These are phyloP conservation scores for Drosophila rellima DNA, from an alignment of 2,888 invertebrate genomes.

Conservation along the genomic window DNA sequence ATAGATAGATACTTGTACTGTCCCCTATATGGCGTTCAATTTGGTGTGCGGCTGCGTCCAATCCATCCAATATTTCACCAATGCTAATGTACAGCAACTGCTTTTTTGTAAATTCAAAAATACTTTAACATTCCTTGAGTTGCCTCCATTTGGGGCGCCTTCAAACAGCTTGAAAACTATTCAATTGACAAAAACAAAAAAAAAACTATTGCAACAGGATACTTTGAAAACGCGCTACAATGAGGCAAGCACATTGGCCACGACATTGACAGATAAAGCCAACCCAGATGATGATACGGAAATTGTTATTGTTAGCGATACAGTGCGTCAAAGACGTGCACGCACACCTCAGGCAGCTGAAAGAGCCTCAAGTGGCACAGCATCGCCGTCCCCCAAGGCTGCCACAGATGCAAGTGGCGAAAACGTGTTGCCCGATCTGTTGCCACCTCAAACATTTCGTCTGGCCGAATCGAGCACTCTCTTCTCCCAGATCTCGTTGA, in stretches of 20 bases:
- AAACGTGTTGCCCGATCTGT: slow-evolving; percentile 85
- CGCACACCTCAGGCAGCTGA: slow-evolving; percentile 84
- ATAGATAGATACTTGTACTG: slow-evolving; percentile 19
- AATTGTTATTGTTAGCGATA: slow-evolving; percentile 88
- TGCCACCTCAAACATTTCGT: slow-evolving; percentile 88
- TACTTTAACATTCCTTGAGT: slow-evolving; percentile 3
- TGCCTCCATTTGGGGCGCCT: background rate
- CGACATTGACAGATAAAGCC: slow-evolving; percentile 11
- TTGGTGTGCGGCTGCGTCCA: slow-evolving; percentile 70
- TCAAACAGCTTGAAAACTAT: background rate
- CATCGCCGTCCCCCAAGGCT: slow-evolving; percentile 2
- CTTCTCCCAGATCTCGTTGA: slow-evolving; percentile 89
- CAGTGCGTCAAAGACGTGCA: slow-evolving; percentile 87
- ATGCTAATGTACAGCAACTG: slow-evolving; percentile 33
- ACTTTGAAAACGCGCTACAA: slow-evolving; percentile 73
- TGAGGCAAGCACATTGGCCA: slow-evolving; percentile 61
- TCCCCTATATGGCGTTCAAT: slow-evolving; percentile 53
- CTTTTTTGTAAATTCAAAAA: slow-evolving; percentile 34
- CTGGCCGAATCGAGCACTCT: slow-evolving; percentile 89
- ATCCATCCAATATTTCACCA: slow-evolving; percentile 45
- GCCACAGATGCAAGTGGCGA: slow-evolving; percentile 54
- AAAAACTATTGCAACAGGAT: slow-evolving; percentile 67
- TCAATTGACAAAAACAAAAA: slow-evolving; percentile 7
- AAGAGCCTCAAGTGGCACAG: slow-evolving; percentile 20
- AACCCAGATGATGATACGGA: slow-evolving; percentile 86